phyloP scores from a whole-genome alignment of 2,797 vertebrate genomes.

The Esox lucius region DNA sequence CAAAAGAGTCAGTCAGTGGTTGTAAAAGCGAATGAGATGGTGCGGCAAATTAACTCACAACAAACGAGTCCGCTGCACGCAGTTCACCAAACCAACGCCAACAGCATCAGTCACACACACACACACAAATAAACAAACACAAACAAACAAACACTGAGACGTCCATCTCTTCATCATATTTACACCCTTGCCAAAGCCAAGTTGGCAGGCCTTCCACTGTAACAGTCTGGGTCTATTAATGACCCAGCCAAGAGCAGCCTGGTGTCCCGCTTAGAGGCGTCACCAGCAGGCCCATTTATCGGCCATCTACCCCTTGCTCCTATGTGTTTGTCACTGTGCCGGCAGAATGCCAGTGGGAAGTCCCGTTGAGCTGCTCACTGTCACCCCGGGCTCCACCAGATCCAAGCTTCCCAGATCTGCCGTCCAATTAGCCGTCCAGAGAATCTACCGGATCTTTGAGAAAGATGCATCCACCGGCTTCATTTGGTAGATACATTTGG shows the following conservation, averaged over 20 bases:
- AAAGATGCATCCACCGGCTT: neutral
- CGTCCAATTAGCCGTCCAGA: neutral
- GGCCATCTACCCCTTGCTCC: conserved; percentile 40
- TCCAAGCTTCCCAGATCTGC: neutral
- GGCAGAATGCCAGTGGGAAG: conserved; percentile 39
- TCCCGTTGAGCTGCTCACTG: conserved; percentile 12
- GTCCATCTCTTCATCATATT: neutral
- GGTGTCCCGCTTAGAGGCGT: conserved; percentile 40
- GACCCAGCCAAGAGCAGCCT: conserved; percentile 39
- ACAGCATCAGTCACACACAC: neutral
- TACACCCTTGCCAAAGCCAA: conserved; percentile 35
- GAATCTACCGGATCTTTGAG: neutral
- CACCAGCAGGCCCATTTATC: conserved; percentile 43
- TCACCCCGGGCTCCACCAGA: neutral
- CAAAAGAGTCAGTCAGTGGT: too few species aligned
- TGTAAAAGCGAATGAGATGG: too few species aligned
- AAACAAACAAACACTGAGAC: neutral
- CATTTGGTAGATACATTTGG: too few species aligned
- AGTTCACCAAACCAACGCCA: neutral
- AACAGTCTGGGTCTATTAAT: conserved; percentile 40
- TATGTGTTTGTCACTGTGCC: conserved; percentile 6
- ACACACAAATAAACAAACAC: neutral
- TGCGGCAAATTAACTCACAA: neutral
- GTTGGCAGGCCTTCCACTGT: conserved; percentile 29
- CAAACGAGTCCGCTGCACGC: neutral